Evolutionary conservation across 1,140 invertebrate genomes (phyloP), one percentile per base, ranked within the genome.

Genomic region (Cydia splendana): DNA sequence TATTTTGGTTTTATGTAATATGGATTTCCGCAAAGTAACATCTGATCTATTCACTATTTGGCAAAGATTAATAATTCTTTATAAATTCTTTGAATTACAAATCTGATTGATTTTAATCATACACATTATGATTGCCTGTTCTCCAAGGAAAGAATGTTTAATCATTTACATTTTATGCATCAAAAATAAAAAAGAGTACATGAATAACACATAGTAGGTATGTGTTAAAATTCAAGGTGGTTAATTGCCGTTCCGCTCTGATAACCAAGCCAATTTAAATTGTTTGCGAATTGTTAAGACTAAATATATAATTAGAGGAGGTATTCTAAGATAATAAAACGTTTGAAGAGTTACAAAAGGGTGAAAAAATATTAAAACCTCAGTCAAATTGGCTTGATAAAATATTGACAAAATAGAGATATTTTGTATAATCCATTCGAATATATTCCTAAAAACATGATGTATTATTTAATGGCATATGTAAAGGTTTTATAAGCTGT

Each of bases 21-120:
- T 1, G 24, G 24, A 24, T 24, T 24, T 24, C 24, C 24, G 24
- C 1, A 24, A 24, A 24, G 24, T 24, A 24, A 24, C 24, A 24
- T 2, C 24, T 2, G 1, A 24, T 24, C 2, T 24, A 24, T 24
- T 24, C 24, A 24, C 24, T 24, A 24, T 24, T 24, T 24, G 24
- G 24, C 24, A 24, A 24, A 24, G 0, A 1, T 24, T 24, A 24
- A 24, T 24, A 24, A 24, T 24, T 24, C 0, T 24, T 2, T 24
- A 34, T 71, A 74, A 45, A 65, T 69, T 76, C 34, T 38, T 38
- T 30, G 5, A 57, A 62, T 77, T 74, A 51, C 42, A 79, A 74
- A 79, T 65, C 48, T 45, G 42, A 65, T 48, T 34, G 65, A 13
- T 0, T 71, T 42, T 12, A 65, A 4, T 65, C 28, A 65, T 28